Conservation (phyloP, 2,888 invertebrate species). For the Cephus sareptanus region DNA sequence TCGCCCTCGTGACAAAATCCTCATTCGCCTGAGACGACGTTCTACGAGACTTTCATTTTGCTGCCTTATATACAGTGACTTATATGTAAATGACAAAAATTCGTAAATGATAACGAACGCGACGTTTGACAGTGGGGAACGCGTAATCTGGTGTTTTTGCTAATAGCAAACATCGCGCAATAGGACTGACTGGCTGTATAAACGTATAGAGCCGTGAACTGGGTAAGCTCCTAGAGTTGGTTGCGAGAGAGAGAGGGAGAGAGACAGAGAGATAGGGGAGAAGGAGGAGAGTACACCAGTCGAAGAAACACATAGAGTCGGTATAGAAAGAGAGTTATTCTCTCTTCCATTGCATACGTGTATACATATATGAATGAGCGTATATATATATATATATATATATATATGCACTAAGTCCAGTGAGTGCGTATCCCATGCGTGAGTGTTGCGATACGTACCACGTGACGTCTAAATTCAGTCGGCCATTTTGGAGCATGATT, state of each 20-base stretch:
- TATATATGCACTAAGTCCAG: background rate
- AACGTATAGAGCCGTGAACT: background rate
- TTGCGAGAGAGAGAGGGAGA: conserved; percentile 1
- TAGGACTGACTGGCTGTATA: background rate
- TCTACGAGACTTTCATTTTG: background rate
- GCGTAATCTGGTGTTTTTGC: conserved; percentile 6
- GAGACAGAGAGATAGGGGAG: background rate
- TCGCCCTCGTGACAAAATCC: background rate
- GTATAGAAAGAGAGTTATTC: background rate
- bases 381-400: background rate
- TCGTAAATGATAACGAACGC: background rate
- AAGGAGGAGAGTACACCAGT: background rate
- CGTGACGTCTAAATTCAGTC: conserved; percentile 66
- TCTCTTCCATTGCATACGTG: conserved; percentile 19
- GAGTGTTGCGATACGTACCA: conserved; percentile 51
- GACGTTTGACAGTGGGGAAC: background rate
- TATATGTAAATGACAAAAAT: background rate
- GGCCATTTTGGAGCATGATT: conserved; percentile 66
- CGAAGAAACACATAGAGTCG: conserved; percentile 1
- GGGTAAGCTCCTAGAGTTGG: conserved; percentile 3
- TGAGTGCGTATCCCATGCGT: conserved; percentile 10
- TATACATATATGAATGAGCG: conserved; percentile 5
- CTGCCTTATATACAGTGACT: background rate
- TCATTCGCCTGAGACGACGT: background rate
- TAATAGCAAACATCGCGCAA: background rate